Conservation (phyloP, 2,113 vertebrate genomes). For the Heterocephalus glaber region DNA sequence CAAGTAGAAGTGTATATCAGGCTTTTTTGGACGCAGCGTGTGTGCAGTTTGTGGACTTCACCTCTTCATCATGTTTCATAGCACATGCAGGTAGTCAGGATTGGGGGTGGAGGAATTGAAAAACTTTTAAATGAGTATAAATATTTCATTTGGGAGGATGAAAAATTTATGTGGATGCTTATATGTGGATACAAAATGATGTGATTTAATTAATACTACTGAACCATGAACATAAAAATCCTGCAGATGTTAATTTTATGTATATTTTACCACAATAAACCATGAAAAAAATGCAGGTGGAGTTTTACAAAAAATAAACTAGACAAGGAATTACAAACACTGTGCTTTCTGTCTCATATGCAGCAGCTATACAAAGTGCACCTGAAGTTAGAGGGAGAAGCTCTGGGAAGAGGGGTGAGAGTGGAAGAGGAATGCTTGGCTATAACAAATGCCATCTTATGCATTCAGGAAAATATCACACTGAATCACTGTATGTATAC, state of each 20-base stretch:
- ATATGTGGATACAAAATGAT: neutral
- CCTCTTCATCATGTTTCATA: no score
- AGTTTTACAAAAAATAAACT: neutral
- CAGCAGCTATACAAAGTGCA: neutral
- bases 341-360: no score
- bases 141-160: neutral
- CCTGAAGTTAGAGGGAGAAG: neutral
- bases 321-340: neutral
- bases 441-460: no score
- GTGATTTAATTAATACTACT: neutral
- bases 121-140: neutral
- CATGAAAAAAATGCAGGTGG: neutral
- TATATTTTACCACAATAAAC: neutral
- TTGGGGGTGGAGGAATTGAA: no score
- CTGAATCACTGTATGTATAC: neutral
- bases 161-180: neutral
- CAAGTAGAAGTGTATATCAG: no score
- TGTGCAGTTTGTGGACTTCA: no score
- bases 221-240: neutral
- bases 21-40: no score
- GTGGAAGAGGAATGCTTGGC: neutral
- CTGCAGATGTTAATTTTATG: neutral
- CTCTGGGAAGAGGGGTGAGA: neutral
- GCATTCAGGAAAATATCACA: no score
- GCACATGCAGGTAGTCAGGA: no score